phyloP scores from a whole-genome alignment of 2,113 vertebrate genomes.

The Solea solea region DNA sequence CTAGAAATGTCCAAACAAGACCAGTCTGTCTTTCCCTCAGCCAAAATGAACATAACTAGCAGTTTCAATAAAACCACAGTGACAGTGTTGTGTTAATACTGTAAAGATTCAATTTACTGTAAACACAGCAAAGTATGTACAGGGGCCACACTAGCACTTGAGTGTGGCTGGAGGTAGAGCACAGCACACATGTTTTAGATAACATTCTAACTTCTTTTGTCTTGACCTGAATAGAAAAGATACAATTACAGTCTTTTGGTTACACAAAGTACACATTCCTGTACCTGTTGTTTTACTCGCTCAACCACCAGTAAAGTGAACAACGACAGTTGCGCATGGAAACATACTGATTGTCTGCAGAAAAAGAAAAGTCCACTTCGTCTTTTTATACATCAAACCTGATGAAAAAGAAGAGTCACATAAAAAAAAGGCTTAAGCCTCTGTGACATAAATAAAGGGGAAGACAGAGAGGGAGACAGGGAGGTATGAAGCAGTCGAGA shows the following conservation, averaged over 20 bases:
- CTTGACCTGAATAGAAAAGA: slow-evolving; percentile 56
- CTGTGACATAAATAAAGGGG: slow-evolving; percentile 7
- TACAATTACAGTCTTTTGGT: slow-evolving; percentile 63
- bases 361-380: too few relatives aligned
- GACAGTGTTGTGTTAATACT: not conserved
- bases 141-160: not conserved
- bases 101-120: slow-evolving; percentile 43
- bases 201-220: slow-evolving; percentile 59
- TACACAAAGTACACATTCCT: slow-evolving; percentile 34
- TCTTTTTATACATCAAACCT: not conserved
- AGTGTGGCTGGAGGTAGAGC: slow-evolving; percentile 18
- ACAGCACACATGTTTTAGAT: slow-evolving; percentile 61
- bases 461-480: slow-evolving; percentile 6
- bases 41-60: not conserved
- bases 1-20: slow-evolving; percentile 11
- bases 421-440: slow-evolving; percentile 3
- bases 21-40: not conserved
- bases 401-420: not conserved
- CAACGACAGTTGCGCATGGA: too few relatives aligned
- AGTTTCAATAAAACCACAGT: not conserved
- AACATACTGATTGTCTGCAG: too few relatives aligned
- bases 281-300: slow-evolving; percentile 44
- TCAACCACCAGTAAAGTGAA: not conserved
- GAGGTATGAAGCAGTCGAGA: slow-evolving; percentile 38
- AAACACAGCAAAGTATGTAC: slow-evolving; percentile 34